These are phyloP conservation scores for Ptyas mucosa DNA, from an alignment of 2,113 vertebrate species.

Conservation along the genomic window DNA sequence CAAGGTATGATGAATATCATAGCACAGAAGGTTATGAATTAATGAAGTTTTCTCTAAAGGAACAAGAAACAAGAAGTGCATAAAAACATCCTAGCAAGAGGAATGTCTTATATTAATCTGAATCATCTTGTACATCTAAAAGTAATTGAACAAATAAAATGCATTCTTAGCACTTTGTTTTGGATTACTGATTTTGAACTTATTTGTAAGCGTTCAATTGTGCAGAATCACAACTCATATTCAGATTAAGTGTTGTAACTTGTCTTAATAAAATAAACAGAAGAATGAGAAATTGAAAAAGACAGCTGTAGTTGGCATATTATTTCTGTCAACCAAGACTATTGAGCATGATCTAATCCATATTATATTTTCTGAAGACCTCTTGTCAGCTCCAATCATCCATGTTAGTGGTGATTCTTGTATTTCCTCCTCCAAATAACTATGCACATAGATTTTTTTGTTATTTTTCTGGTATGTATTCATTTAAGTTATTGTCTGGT, in stretches of 20 bases:
- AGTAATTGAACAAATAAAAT: neutral
- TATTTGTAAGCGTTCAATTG: neutral
- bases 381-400: neutral
- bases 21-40: neutral
- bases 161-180: neutral
- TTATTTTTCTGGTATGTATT: neutral
- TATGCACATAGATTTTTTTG: rapidly evolving
- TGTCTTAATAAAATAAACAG: neutral
- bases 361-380: neutral
- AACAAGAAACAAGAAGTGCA: neutral
- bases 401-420: neutral
- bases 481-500: neutral
- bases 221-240: neutral
- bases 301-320: neutral
- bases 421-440: neutral
- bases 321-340: neutral
- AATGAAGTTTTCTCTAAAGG: neutral
- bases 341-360: neutral
- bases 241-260: neutral
- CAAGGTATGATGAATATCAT: neutral
- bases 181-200: neutral
- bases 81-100: neutral
- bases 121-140: neutral
- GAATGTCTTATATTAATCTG: neutral
- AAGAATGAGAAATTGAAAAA: neutral